Evolutionary conservation across 2,888 invertebrate species (phyloP), one percentile per base, ranked within the genome.

Genomic region (Phytoseiulus persimilis): DNA sequence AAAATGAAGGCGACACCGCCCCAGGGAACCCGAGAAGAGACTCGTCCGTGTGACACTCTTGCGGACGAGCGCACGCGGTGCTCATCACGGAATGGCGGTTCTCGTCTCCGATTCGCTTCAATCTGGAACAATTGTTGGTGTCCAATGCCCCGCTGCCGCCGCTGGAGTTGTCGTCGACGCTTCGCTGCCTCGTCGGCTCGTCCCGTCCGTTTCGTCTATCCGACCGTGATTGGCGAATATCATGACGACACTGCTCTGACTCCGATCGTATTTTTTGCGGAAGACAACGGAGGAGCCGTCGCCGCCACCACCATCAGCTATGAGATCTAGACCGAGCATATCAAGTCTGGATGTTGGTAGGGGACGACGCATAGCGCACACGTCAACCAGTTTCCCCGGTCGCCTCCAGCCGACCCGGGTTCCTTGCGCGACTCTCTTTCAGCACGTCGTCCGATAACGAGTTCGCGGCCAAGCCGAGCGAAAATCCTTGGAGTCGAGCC

Each of bases 121-220:
- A 65, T 65, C 65, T 65, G 65, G 65, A 65, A 65, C 65, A 65
- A 65, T 65, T 65, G 65, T 65, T 65, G 65, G 65, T 65, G 65
- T 65, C 65, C 65, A 65, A 65, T 65, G 65, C 65, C 65, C 65
- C 65, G 65, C 18, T 65, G 65, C 18, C 23, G 46, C 46, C 46
- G 46, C 14, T 46, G 9, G 46, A 46, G 46, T 46, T 46, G 14
- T 65, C 65, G 65, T 11, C 28, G 65, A 65, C 65, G 65, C 28
- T 65, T 14, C 28, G 65, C 18, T 65, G 23, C 23, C 18, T 65
- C 18, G 1, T 65, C 18, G 39, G 5, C 39, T 39, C 39, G 39
- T 39, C 18, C 65, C 65, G 65, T 65, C 65, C 23, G 65, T 65
- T 6, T 23, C 18, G 65, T 65, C 65, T 6, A 65, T 65, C 65